Conservation (phyloP, 2,797 vertebrate genomes). For the Uromys caudimaculatus region DNA sequence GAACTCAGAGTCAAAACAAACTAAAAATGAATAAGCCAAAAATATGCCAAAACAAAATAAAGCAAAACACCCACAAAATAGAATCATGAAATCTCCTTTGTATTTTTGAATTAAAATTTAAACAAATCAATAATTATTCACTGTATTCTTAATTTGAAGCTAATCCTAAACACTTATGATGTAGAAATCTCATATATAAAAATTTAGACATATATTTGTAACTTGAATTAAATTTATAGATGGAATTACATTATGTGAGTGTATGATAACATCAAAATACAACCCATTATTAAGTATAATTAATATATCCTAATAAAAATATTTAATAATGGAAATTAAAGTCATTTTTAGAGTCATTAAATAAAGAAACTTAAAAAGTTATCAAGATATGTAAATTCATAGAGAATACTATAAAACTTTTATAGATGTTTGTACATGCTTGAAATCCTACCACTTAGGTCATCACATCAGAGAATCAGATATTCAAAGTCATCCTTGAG, state of each 20-base stretch:
- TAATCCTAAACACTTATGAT: not conserved
- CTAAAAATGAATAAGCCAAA: not conserved
- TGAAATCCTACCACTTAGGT: not conserved
- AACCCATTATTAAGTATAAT: not conserved
- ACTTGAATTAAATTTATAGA: not conserved
- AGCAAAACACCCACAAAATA: not conserved
- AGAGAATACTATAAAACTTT: not conserved
- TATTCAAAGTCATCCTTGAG: not conserved
- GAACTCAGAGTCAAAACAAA: not conserved
- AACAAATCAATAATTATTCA: not conserved
- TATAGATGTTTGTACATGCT: not conserved
- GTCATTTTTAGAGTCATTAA: not conserved
- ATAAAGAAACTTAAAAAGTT: not conserved
- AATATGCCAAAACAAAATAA: not conserved
- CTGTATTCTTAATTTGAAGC: not conserved
- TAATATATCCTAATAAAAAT: not conserved
- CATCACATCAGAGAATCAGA: too few relatives aligned
- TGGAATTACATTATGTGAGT: not conserved
- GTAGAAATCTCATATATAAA: not conserved
- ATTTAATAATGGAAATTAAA: not conserved
- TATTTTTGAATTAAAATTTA: not conserved
- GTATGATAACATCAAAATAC: not conserved
- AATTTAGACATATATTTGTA: not conserved
- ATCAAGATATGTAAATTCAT: not conserved
- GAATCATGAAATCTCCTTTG: not conserved